Evolutionary conservation across 1,140 invertebrate genomes (phyloP).

Genomic region (Marisa cornuarietis): DNA sequence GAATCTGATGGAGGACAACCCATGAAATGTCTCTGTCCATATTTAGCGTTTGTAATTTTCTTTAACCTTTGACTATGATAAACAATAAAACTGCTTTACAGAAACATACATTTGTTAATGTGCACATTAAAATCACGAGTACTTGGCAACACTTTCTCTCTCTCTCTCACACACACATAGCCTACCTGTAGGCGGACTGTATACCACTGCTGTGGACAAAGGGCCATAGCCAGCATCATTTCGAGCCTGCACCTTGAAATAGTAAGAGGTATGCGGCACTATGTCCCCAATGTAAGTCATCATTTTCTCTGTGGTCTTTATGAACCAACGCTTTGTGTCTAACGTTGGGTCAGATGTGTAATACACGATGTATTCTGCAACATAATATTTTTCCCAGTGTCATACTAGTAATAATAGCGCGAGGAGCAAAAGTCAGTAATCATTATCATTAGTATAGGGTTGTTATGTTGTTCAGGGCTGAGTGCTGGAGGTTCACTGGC

Average conservation of each 20-base stretch:
- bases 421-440: no score
- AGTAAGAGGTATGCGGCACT: slow-evolving; percentile 84
- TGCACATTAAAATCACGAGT: neutral
- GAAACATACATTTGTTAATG: no score
- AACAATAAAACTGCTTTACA: no score
- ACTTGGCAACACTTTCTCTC: neutral
- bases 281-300: slow-evolving; percentile 79
- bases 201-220: slow-evolving; percentile 78
- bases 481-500: no score
- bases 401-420: no score
- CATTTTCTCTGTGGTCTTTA: slow-evolving; percentile 71
- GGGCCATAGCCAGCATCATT: slow-evolving; percentile 86
- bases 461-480: no score
- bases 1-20: neutral
- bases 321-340: slow-evolving; percentile 79
- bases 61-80: no score
- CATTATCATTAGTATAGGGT: no score
- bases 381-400: no score
- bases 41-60: no score
- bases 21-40: no score
- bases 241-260: slow-evolving; percentile 91
- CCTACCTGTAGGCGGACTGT: slow-evolving; percentile 72
- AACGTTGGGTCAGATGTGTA: slow-evolving; percentile 84
- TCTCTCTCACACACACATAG: slow-evolving; percentile 5
- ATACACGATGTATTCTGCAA: slow-evolving; percentile 85